A percentile compares a stretch with the other conserved stretches of the same genome.
Conservation (phyloP, 2,113 vertebrate species). For the Motacilla alba region DNA sequence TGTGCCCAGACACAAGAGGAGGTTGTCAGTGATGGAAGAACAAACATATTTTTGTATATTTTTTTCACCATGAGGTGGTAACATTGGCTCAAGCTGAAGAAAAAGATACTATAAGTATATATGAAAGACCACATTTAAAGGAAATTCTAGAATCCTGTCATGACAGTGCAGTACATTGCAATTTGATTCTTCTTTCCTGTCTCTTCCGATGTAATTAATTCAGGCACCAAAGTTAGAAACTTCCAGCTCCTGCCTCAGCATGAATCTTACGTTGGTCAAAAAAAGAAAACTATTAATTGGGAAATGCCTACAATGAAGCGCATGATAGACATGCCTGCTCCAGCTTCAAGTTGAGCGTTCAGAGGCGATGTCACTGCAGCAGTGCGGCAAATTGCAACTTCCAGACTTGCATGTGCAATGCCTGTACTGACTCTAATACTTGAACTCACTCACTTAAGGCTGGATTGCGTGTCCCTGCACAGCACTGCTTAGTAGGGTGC, state of each 20-base stretch:
- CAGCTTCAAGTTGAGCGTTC: not conserved
- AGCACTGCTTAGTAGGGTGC: not conserved
- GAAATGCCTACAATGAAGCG: not conserved
- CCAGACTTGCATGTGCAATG: fast-evolving
- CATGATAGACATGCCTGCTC: fast-evolving
- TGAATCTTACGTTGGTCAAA: not conserved
- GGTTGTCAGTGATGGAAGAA: not conserved
- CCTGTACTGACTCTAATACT: not conserved
- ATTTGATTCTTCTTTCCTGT: not conserved
- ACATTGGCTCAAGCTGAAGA: not conserved
- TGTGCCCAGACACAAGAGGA: not conserved
- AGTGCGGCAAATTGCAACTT: not conserved
- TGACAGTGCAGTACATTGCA: fast-evolving
- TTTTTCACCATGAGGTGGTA: not conserved
- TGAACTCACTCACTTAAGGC: not conserved
- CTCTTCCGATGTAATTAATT: not conserved
- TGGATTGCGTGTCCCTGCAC: too few relatives aligned
- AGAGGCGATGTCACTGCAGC: not conserved
- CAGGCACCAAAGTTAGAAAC: not conserved
- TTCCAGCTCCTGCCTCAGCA: not conserved
- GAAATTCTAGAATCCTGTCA: not conserved
- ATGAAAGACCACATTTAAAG: not conserved
- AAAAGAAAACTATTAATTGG: not conserved
- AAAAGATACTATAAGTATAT: not conserved
- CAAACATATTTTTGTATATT: not conserved